These are phyloP conservation scores for Pantala flavescens DNA, from an alignment of 1,140 invertebrate genomes.

Conservation along the genomic window DNA sequence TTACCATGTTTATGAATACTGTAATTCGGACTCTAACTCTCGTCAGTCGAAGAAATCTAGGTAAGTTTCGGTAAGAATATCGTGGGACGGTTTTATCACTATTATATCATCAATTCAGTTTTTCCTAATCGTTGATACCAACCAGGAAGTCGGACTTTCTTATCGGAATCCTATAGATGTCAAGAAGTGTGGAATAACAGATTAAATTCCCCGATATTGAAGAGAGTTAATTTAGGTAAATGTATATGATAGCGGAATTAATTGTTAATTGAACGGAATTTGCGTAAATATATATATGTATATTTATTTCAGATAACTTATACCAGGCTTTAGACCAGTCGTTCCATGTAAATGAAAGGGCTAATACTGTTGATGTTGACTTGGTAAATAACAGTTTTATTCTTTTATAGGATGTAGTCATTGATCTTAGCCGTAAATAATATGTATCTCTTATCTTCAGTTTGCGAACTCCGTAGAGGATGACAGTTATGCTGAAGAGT, in stretches of 20 bases:
- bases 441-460: conserved; percentile 20
- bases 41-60: not conserved
- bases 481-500: conserved; percentile 44
- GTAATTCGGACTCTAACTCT: not conserved
- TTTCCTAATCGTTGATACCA: not conserved
- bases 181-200: conserved; percentile 51
- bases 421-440: not conserved
- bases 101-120: not conserved
- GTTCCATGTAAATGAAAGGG: conserved; percentile 38
- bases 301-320: conserved; percentile 37
- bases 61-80: not conserved
- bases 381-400: conserved; percentile 32
- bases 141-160: conserved; percentile 33
- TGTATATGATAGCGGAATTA: not conserved
- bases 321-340: conserved; percentile 52
- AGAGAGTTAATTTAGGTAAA: conserved; percentile 45
- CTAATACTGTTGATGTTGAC: conserved; percentile 62
- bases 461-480: conserved; percentile 51
- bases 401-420: not conserved
- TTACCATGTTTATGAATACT: not conserved
- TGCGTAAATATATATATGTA: not conserved
- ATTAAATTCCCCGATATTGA: conserved; percentile 45
- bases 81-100: not conserved
- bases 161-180: conserved; percentile 57
- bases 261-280: not conserved